Conservation (phyloP, 2,888 invertebrate genomes). For the Uropetala carovei region DNA sequence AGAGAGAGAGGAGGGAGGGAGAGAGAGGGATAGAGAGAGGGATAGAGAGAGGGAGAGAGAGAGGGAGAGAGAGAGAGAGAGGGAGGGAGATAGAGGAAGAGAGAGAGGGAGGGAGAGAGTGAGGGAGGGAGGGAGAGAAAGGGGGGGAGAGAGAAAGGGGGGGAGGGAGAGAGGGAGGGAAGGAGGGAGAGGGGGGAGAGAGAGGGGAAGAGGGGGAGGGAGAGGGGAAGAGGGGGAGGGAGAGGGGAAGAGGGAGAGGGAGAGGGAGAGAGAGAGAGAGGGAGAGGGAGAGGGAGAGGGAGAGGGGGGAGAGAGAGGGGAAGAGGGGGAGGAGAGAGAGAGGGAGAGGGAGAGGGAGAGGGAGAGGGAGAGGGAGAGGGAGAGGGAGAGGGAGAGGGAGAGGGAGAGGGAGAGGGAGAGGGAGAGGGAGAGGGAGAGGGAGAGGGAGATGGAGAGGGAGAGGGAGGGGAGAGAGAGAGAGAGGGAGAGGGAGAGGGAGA, state of each 20-base stretch:
- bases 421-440: neutral
- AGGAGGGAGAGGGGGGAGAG: no score
- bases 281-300: neutral
- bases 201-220: slow-evolving; percentile 7
- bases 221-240: neutral
- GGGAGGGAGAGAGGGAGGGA: no score
- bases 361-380: neutral
- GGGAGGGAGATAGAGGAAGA: neutral
- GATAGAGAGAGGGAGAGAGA: no score
- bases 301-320: neutral
- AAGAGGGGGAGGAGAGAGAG: neutral
- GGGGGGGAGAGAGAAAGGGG: no score
- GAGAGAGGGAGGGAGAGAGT: neutral
- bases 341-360: neutral
- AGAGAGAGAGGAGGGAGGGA: no score
- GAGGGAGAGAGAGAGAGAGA: neutral
- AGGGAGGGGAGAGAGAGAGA: neutral
- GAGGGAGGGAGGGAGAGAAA: neutral
- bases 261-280: neutral
- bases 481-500: neutral
- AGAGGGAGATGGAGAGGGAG: neutral
- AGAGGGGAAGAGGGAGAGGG: neutral
- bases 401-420: neutral
- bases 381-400: no score
- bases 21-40: no score